Conservation (phyloP, 2,888 invertebrate genomes). For the Andrena praecox region DNA sequence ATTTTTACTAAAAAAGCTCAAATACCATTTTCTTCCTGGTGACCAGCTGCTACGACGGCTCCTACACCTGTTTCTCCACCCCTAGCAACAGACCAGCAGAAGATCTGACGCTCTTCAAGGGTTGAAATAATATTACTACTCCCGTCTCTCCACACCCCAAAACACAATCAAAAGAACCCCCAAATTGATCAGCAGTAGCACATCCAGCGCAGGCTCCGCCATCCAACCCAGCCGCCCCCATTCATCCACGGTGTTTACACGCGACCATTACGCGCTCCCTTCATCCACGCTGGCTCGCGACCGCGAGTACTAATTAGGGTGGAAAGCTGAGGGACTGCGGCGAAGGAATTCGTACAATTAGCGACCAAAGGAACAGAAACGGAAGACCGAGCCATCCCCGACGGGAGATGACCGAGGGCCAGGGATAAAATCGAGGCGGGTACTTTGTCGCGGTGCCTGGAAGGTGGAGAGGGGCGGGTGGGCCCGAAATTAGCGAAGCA, state of each 20-base stretch:
- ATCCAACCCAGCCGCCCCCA: background rate
- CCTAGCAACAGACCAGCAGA: too few relatives aligned
- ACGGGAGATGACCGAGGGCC: background rate
- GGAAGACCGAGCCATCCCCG: background rate
- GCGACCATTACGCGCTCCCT: background rate
- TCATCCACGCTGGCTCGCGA: background rate
- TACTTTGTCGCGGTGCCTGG: slow-evolving; percentile 4
- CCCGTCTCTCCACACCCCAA: background rate
- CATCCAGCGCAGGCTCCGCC: background rate
- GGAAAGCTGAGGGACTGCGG: background rate
- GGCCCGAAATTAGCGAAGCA: slow-evolving; percentile 19
- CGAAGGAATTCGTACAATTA: slow-evolving; percentile 12
- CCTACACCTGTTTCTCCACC: too few relatives aligned
- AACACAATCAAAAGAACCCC: background rate
- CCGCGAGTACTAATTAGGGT: slow-evolving; percentile 30
- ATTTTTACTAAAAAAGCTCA: too few relatives aligned
- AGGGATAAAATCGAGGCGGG: slow-evolving; percentile 1
- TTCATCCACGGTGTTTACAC: background rate
- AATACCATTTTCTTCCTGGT: too few relatives aligned
- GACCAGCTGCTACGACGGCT: too few relatives aligned
- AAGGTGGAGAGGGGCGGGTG: background rate
- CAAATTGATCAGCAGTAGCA: background rate
- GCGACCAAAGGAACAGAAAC: background rate
- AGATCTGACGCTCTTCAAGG: background rate
- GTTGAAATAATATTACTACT: background rate